phyloP scores from a whole-genome alignment of 2,888 invertebrate species.

The Apodemia hepburni region DNA sequence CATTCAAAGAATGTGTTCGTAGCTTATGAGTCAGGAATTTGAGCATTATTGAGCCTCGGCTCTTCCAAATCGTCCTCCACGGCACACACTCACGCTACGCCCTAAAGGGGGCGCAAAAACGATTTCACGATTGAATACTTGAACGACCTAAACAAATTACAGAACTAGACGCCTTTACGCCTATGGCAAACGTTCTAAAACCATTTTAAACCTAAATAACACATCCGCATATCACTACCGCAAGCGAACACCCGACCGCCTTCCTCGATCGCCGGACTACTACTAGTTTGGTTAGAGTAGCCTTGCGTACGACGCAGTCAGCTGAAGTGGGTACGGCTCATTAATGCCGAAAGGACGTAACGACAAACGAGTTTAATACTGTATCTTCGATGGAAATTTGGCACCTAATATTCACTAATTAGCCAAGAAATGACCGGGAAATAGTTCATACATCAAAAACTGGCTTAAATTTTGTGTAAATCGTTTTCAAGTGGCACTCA shows the following conservation, averaged over 20 bases:
- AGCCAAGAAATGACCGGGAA: slow-evolving; percentile 29
- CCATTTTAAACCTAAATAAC: slow-evolving; percentile 61
- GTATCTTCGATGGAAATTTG: slow-evolving; percentile 33
- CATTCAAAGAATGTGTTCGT: slow-evolving; percentile 92
- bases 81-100: slow-evolving; percentile 42
- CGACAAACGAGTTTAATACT: slow-evolving; percentile 51
- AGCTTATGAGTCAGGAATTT: slow-evolving; percentile 92
- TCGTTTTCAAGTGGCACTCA: slow-evolving; percentile 52
- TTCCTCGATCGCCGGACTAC: slow-evolving; percentile 60
- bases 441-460: slow-evolving; percentile 37
- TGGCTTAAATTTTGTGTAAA: slow-evolving; percentile 53
- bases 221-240: slow-evolving; percentile 54
- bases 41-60: slow-evolving; percentile 86
- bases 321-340: slow-evolving; percentile 74
- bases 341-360: slow-evolving; percentile 65
- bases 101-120: slow-evolving; percentile 32
- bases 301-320: slow-evolving; percentile 78
- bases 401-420: slow-evolving; percentile 29
- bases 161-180: slow-evolving; percentile 39
- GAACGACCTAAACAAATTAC: slow-evolving; percentile 6
- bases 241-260: slow-evolving; percentile 51
- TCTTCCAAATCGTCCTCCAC: slow-evolving; percentile 59
- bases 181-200: slow-evolving; percentile 63
- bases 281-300: slow-evolving; percentile 69
- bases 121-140: slow-evolving; percentile 24